Evolutionary conservation across 2,113 vertebrate species (phyloP), one percentile per base, ranked within the genome.

Genomic region (Phrynosoma platyrhinos): DNA sequence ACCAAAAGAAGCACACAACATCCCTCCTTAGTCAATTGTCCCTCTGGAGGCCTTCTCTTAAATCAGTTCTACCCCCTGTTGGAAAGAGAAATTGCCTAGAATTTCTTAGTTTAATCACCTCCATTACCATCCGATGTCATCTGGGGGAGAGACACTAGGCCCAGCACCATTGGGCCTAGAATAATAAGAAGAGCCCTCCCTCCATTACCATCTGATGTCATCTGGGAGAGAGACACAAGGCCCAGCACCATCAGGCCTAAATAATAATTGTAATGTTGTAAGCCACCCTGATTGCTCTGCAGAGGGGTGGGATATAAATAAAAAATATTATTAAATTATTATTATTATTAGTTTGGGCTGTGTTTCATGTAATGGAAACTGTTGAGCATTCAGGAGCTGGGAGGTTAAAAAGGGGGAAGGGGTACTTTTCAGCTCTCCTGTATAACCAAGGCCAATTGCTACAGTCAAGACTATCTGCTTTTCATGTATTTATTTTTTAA

Each of bases 391-490:
- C 16, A 83, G 40, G 30, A 82, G 52, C 36, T 62, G 58, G 4
- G 14, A 18, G 58, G 58, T 62, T 83, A 74, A 6, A 64, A 82
- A 66, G 23, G 82, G 23, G 21, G 12, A n/a, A 82, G 23, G 21
- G 12, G 4, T 55, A 83, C 30, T 83, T 88, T 62, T 88, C 72
- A 27, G 27, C 75, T 66, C n/a, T 66, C 36, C 52, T 40, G 14
- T 74, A 27, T 18, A 30, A 62, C 72, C 80, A 77, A 77, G 87
- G 27, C 80, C 80, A 83, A 82, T 68, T 88, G 66, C n/a, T 74
- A 23, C 30, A 40, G n/a, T 42, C 66, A 71, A 72, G 77, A 30
- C 77, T 77, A 71, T 72, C 55, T 80, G 42, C 80, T 83, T 83
- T 76, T 83, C 80, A 68, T 77, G 42, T 76, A 83, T 82, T 83